Conservation (phyloP, 30 jellyfish, hydroid and myxozoan genomes). For the Hydractinia echinata region DNA sequence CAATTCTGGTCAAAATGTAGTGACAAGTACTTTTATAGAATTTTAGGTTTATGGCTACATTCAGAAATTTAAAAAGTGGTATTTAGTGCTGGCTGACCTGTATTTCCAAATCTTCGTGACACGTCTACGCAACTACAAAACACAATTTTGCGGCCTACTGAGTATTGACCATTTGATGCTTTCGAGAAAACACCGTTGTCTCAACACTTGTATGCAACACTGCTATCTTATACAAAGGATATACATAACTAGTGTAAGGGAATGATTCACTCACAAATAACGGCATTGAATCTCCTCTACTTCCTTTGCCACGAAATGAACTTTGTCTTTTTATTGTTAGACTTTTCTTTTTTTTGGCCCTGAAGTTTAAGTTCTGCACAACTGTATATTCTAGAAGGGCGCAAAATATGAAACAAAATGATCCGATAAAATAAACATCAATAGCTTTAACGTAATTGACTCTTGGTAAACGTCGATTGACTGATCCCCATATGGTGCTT, state of each 20-base stretch:
- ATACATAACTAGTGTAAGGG: neutral
- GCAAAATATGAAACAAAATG: constrained; percentile 65
- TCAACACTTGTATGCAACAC: too few species aligned
- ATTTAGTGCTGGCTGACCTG: too few species aligned
- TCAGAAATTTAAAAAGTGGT: too few species aligned
- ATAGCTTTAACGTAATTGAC: constrained; percentile 81
- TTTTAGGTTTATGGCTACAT: too few species aligned
- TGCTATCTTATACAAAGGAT: neutral
- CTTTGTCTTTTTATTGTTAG: neutral
- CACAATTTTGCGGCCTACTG: too few species aligned
- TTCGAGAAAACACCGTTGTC: too few species aligned
- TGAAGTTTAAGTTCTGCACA: constrained; percentile 48
- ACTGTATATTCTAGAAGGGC: constrained; percentile 66
- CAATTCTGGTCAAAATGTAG: too few species aligned
- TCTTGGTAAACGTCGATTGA: constrained; percentile 71
- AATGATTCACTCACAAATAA: constrained; percentile 33
- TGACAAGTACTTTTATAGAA: too few species aligned
- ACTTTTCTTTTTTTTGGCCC: constrained; percentile 15
- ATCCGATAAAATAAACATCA: constrained; percentile 71
- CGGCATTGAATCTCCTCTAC: neutral
- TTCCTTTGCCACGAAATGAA: neutral
- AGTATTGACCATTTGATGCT: too few species aligned
- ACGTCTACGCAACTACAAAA: too few species aligned
- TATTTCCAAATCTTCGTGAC: too few species aligned
- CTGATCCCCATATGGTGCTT: constrained; percentile 71